Evolutionary conservation across 2,888 invertebrate genomes (phyloP), one percentile per base, ranked within the genome.

Genomic region (Drosophila imparisetae): DNA sequence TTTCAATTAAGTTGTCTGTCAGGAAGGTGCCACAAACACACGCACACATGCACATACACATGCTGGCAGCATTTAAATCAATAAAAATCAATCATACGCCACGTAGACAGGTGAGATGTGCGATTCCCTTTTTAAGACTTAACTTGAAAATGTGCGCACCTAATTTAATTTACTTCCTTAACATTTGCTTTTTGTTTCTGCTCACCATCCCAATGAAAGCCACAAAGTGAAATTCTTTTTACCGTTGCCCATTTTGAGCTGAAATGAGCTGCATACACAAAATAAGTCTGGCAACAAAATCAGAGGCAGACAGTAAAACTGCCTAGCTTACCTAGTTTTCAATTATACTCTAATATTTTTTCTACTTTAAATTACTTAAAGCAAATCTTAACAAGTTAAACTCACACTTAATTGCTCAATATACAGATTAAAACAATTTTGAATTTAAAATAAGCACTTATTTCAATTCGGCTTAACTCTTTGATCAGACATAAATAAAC

Each of bases 1-100:
- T 87, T 77, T 85, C 83, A 88, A 90, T 87, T 85, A 88, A 85
- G 83, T 69, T 76, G 86, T 84, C 87, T 71, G 83, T 83, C 89
- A 81, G 78, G 4, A 80, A 66, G 64, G 58, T 59, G 59, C 50
- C 58, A 27, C 63, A 65, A 45, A 48, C 48, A 52, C 18, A 50
- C 60, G 11, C 42, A 21, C 42, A 21, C 11, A 29, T 29, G 29
- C 21, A 30, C n/a, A 54, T 13, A 27, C 48, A 34, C 15, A 36
- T 30, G 60, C 52, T 36, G 52, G 24, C 50, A 67, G 18, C 81
- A 81, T 74, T 84, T 76, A 63, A 85, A 80, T 90, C 78, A 87
- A 85, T 85, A 82, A 72, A 87, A 84, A 85, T 85, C 85, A 90
- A 90, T 90, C 90, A 87, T 77, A 75, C 71, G 72, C 80, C 54